Evolutionary conservation across 2,113 vertebrate genomes (phyloP), one percentile per base, ranked within the genome.

Genomic region (Polypterus bichir): DNA sequence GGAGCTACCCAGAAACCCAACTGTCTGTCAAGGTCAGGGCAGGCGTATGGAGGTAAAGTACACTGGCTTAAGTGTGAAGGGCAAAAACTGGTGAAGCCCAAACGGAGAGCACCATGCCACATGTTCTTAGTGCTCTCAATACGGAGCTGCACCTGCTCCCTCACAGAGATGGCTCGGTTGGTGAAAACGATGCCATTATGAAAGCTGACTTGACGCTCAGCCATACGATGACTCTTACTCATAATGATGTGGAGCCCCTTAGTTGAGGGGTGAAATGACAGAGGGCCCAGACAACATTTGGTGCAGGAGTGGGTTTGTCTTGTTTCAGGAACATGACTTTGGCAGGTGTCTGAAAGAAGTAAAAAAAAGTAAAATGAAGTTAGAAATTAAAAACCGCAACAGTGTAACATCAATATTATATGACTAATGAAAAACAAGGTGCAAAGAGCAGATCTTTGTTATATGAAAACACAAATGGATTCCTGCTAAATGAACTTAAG

Each of bases 131-230:
- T 46, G 1, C 51, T 44, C 66, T 81, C 68, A 49, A 93, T 73
- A 6, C 68, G 71, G 67, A 94, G 27, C 0, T 49, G 60, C 58
- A 93, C 69, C 58, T 46, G 79, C 76, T 94, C 90, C 1, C 54
- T 10, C 0, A 63, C 7, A n/a, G 0, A 57, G 53, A 92, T 47
- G 0, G 82, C 73, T 2, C 91, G 83, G 68, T 67, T 85, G 74
- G 85, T 90, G 77, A 93, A 92, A 59, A 88, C 75, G 61, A 93
- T 71, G 8, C 88, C 89, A 3, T 86, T 65, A 5, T 62, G 75
- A 72, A 91, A 92, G 0, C 86, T 82, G 48, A 2, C 0, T 0
- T 0, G 0, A 54, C 87, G 72, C 9, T 64, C 59, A 0, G 89
- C 91, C 0, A 54, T 66, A 4, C 66, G 64, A 2, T 47, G 5